Evolutionary conservation across 2,888 invertebrate species (phyloP).

Genomic region (Zele albiditarsus): DNA sequence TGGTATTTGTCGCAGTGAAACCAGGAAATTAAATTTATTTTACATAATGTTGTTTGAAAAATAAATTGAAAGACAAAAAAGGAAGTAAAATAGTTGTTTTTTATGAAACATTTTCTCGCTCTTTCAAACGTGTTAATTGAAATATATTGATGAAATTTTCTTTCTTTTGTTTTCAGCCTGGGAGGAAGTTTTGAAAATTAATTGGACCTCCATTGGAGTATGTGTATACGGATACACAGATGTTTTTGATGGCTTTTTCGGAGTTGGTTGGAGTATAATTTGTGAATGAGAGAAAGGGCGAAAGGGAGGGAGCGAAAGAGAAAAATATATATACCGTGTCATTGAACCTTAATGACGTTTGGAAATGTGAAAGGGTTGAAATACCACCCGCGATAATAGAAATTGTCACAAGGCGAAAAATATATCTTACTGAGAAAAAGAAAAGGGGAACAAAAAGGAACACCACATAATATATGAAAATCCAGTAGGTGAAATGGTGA

Average conservation of each 20-base stretch:
- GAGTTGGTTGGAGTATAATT: background rate
- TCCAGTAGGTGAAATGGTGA: background rate
- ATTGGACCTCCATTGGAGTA: slow-evolving; percentile 18
- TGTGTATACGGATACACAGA: slow-evolving; percentile 10
- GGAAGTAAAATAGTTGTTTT: too few species aligned
- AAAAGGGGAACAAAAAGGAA: background rate
- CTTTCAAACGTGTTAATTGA: background rate
- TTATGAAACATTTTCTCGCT: background rate
- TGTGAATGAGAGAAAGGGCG: background rate
- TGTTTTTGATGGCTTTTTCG: background rate
- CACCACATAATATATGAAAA: background rate
- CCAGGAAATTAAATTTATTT: too few species aligned
- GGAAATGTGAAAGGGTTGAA: too few species aligned
- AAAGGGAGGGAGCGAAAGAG: background rate
- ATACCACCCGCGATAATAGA: background rate
- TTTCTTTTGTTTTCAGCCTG: background rate
- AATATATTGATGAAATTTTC: background rate
- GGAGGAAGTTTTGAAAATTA: slow-evolving; percentile 3
- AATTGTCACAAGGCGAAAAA: background rate
- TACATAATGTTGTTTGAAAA: too few species aligned
- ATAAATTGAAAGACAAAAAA: too few species aligned
- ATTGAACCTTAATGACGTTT: too few species aligned
- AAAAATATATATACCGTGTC: background rate
- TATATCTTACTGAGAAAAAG: background rate
- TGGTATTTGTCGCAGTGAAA: too few species aligned